phyloP scores from a whole-genome alignment of 2,888 invertebrate species.

The Calameuta filiformis region DNA sequence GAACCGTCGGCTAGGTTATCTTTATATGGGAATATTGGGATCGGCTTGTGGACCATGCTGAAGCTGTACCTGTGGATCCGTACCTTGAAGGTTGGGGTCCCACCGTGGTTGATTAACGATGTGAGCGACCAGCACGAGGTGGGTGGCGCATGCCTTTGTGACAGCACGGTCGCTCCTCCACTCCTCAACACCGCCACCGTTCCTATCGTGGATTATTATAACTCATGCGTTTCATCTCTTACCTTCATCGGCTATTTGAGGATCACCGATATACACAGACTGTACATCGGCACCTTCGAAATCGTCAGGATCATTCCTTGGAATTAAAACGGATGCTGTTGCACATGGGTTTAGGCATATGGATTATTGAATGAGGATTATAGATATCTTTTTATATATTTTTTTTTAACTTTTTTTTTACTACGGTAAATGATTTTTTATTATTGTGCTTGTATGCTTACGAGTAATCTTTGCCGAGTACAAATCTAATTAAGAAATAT shows the following conservation, averaged over 20 bases:
- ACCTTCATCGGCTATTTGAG: constrained; percentile 17
- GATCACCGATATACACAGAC: neutral
- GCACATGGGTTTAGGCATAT: neutral
- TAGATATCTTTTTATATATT: neutral
- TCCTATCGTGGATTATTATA: constrained; percentile 53
- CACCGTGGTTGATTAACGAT: constrained; percentile 65
- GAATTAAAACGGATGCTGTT: neutral
- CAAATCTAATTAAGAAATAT: neutral
- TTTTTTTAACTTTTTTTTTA: neutral
- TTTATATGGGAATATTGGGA: constrained; percentile 31
- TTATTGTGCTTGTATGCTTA: neutral
- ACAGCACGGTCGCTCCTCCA: constrained; percentile 61
- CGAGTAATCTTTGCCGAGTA: neutral
- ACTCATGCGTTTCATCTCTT: constrained; percentile 55
- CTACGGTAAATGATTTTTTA: neutral
- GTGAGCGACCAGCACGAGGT: constrained; percentile 61
- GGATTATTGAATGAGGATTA: neutral
- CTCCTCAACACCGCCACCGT: constrained; percentile 61
- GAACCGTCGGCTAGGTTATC: neutral
- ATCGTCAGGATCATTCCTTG: neutral
- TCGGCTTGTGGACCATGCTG: constrained; percentile 35
- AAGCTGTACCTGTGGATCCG: constrained; percentile 61
- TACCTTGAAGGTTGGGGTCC: constrained; percentile 62
- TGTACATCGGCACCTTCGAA: neutral
- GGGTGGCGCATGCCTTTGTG: constrained; percentile 67